These are phyloP conservation scores for Spisula subtruncata DNA, from an alignment of 2,888 invertebrate genomes.

Conservation along the genomic window DNA sequence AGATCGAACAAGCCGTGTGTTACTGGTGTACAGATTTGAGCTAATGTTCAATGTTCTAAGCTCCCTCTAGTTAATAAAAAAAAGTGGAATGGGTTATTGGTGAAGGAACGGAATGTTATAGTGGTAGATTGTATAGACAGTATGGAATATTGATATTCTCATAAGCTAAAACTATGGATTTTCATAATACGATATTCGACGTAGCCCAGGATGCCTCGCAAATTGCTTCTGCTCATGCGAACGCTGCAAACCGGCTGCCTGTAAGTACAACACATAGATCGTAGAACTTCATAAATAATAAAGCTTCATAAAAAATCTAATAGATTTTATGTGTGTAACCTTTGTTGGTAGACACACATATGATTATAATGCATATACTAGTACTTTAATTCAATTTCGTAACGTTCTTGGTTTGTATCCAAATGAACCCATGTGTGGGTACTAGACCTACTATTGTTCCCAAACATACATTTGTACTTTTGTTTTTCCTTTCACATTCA, in stretches of 20 bases:
- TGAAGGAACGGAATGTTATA: slow-evolving; percentile 4
- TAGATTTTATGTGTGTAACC: no score
- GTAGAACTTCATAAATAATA: no score
- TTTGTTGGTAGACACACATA: not conserved
- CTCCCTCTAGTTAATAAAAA: not conserved
- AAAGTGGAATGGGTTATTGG: not conserved
- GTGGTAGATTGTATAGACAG: not conserved
- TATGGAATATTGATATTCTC: not conserved
- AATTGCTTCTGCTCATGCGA: slow-evolving; percentile 72
- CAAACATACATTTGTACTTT: no score
- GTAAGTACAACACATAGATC: slow-evolving; percentile 24
- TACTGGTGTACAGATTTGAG: not conserved
- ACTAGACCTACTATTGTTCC: no score
- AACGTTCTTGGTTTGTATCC: not conserved
- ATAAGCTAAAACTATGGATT: slow-evolving; percentile 52
- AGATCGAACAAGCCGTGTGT: not conserved
- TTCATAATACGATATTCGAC: slow-evolving; percentile 77
- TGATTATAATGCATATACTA: not conserved
- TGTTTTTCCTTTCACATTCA: no score
- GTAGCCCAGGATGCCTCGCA: slow-evolving; percentile 82
- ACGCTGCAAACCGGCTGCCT: slow-evolving; percentile 27
- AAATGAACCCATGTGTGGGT: no score
- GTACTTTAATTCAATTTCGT: not conserved
- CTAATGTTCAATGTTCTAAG: not conserved
- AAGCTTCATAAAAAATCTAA: no score